A percentile compares a stretch with the other conserved stretches of the same genome.
Evolutionary conservation across 2,797 vertebrate species (phyloP).

Genomic region (Xenops minutus): DNA sequence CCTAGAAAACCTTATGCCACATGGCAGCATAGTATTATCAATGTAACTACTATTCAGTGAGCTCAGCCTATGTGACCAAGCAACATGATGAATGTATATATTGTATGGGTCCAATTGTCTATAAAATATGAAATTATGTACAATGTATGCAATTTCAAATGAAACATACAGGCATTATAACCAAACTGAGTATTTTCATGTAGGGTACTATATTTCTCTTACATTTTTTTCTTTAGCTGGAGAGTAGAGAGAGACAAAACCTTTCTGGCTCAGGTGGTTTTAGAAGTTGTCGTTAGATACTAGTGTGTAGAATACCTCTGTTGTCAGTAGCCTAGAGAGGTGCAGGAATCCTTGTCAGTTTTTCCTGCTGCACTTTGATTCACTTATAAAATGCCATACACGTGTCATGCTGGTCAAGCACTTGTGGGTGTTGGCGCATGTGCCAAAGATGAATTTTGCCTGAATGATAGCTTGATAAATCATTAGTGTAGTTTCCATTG

Average conservation of each 20-base stretch:
- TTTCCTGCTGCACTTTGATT: not conserved
- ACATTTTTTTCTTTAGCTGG: slow-evolving; percentile 9
- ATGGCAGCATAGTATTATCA: not conserved
- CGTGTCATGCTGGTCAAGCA: fast-evolving
- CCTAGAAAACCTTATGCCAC: not conserved
- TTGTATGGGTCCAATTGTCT: not conserved
- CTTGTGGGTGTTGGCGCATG: not conserved
- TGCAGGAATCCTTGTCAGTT: not conserved
- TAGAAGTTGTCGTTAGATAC: not conserved
- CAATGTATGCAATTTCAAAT: not conserved
- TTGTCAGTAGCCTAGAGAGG: not conserved
- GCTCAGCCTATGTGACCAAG: not conserved
- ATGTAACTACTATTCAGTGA: not conserved
- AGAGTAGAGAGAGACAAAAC: not conserved
- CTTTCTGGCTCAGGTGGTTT: not conserved
- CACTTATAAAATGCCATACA: not conserved
- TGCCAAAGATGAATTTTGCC: not conserved
- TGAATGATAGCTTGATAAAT: slow-evolving; percentile 27
- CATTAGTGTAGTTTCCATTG: slow-evolving; percentile 1
- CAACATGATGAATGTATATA: not conserved
- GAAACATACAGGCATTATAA: not conserved
- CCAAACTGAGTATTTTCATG: not conserved
- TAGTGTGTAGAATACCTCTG: not conserved
- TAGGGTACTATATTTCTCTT: not conserved
- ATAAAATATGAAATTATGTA: not conserved